Evolutionary conservation across 2,113 vertebrate species (phyloP).

Genomic region (Anas platyrhynchos): DNA sequence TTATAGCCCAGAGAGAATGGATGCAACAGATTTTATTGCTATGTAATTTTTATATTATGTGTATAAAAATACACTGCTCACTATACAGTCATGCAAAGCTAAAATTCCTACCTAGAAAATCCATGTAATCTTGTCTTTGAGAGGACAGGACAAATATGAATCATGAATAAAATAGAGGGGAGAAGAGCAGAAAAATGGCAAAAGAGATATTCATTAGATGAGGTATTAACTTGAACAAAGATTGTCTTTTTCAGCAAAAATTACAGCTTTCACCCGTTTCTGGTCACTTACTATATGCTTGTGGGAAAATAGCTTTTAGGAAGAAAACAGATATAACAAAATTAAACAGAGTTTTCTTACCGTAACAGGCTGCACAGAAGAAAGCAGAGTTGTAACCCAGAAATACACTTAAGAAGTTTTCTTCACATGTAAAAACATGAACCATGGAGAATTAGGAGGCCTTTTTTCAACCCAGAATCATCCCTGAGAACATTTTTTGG

Average conservation of each 20-base stretch:
- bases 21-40: not conserved
- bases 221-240: not conserved
- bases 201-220: not conserved
- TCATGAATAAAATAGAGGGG: not conserved
- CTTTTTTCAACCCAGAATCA: not conserved
- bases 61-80: not conserved
- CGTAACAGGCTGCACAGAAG: not conserved
- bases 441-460: not conserved
- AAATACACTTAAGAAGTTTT: not conserved
- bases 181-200: not conserved
- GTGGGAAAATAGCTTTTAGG: not conserved
- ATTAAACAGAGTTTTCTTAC: not conserved
- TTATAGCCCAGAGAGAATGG: not conserved
- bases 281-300: not conserved
- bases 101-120: conserved; percentile 18
- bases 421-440: not conserved
- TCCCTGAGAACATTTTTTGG: not conserved
- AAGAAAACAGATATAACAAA: not conserved
- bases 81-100: not conserved
- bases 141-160: not conserved
- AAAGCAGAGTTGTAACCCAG: not conserved
- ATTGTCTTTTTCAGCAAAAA: not conserved
- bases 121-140: not conserved
- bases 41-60: not conserved
- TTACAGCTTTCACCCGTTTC: not conserved